Percentiles rank a stretch among this genome's conserved stretches.
Evolutionary conservation across 2,113 vertebrate species (phyloP).

Genomic region (Leuciscus idus): DNA sequence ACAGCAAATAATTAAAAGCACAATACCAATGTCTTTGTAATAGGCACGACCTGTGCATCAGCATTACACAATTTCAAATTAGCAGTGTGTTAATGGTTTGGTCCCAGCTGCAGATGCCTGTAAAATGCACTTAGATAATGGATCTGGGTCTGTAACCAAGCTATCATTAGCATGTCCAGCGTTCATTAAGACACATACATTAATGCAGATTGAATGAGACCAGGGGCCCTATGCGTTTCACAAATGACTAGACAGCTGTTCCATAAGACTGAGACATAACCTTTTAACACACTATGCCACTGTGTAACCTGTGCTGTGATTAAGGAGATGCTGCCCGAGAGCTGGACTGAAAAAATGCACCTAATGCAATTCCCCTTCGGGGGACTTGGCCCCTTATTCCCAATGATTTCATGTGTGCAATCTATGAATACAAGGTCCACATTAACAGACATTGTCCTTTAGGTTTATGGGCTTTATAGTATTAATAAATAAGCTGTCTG

Average conservation of each 20-base stretch:
- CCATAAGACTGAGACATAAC: conserved; percentile 35
- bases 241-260: conserved; percentile 54
- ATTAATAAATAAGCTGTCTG: conserved; percentile 38
- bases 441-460: conserved; percentile 32
- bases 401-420: conserved; percentile 17
- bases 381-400: not conserved
- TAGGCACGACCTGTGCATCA: conserved; percentile 50
- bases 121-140: conserved; percentile 54
- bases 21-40: conserved; percentile 37
- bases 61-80: conserved; percentile 50
- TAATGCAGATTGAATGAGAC: conserved; percentile 45
- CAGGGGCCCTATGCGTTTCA: conserved; percentile 42
- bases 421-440: conserved; percentile 21
- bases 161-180: conserved; percentile 56
- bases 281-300: conserved; percentile 30
- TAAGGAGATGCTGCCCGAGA: not conserved
- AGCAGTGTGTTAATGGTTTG: conserved; percentile 51
- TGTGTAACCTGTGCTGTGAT: not conserved
- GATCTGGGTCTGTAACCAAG: conserved; percentile 52
- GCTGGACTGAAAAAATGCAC: conserved; percentile 42
- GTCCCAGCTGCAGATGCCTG: conserved; percentile 54
- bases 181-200: conserved; percentile 52
- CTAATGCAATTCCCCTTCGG: conserved; percentile 5
- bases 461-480: conserved; percentile 35
- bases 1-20: conserved; percentile 46